Conservation (phyloP, 2,797 vertebrate species). For the Chaenodraco wilsoni region DNA sequence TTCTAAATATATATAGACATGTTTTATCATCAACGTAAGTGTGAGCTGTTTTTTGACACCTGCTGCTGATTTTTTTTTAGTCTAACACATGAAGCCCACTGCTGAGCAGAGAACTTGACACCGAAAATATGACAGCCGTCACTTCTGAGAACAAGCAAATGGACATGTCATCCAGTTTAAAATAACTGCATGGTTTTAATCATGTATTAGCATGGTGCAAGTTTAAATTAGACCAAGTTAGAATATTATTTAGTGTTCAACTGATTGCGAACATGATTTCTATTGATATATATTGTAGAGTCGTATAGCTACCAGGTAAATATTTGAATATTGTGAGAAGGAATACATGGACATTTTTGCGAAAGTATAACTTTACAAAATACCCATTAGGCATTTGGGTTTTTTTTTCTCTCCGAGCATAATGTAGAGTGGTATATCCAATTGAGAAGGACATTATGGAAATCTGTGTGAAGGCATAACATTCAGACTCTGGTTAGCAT, state of each 20-base stretch:
- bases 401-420: neutral
- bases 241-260: slow-evolving; percentile 4
- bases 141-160: slow-evolving; percentile 4
- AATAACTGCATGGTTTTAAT: neutral
- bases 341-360: slow-evolving; percentile 15
- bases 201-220: neutral
- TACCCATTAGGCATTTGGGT: neutral
- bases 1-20: neutral
- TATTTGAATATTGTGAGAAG: neutral
- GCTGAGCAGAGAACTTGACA: neutral
- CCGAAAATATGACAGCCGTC: slow-evolving; percentile 3
- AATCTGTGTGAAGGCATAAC: slow-evolving; percentile 28
- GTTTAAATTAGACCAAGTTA: neutral
- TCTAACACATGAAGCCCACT: slow-evolving; percentile 10
- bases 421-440: slow-evolving; percentile 2
- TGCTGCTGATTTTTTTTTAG: slow-evolving; percentile 4
- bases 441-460: slow-evolving; percentile 37
- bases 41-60: slow-evolving; percentile 4
- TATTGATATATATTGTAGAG: neutral
- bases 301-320: neutral
- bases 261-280: neutral
- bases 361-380: neutral
- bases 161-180: neutral
- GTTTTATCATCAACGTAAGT: neutral
- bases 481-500: slow-evolving; percentile 23